Base-by-base conservation (phyloP, 2,888 invertebrate species). In the Aplocera efformata region DNA sequence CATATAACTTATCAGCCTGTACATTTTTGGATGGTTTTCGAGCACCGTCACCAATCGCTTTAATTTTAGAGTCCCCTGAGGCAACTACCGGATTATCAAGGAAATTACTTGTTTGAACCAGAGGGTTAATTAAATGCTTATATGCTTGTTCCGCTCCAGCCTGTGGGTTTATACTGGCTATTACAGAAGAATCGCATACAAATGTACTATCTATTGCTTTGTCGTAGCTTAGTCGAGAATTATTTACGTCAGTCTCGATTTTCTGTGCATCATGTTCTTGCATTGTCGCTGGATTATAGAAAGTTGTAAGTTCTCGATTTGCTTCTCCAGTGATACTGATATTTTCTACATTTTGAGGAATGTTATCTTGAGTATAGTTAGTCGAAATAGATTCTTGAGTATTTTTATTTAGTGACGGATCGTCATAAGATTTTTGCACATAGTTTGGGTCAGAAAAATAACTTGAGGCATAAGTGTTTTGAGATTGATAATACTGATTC, bases 401-500 rank as follows among this genome's bases (percentile, higher is more conserved):
- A 17, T 17, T 17, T 17, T 17, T 17, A 17, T 17, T 17, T 5
- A 17, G 13, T 9, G 39, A 27, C 20, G 41, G 34, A 17, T 32
- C 22, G 1, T 33, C 7, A 8, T 34, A 32, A 3, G 41, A 29
- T 38, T 43, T 42, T 5, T 31, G 40, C 7, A 38, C 11, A 34
- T 35, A 33, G 37, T 37, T 39, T 13, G 36, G 31, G 13, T 42
- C 24, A 24, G 35, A 9, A 11, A 47, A 57, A 45, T 58, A 58
- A 10, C 46, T 39, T 17, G 51, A 51, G 5, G 50, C 45, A 39
- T 46, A 57, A 7, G 54, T 30, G 33, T 51, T 44, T 32, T 53
- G 48, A 9, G 37, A 33, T 48, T 48, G 52, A 29, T 53, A 50
- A 45, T 53, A 51, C 34, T 53, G 53, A 50, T 44, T 44, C 11